These are phyloP conservation scores for Istiophorus platypterus DNA, from an alignment of 2,113 vertebrate species.

Conservation along the genomic window DNA sequence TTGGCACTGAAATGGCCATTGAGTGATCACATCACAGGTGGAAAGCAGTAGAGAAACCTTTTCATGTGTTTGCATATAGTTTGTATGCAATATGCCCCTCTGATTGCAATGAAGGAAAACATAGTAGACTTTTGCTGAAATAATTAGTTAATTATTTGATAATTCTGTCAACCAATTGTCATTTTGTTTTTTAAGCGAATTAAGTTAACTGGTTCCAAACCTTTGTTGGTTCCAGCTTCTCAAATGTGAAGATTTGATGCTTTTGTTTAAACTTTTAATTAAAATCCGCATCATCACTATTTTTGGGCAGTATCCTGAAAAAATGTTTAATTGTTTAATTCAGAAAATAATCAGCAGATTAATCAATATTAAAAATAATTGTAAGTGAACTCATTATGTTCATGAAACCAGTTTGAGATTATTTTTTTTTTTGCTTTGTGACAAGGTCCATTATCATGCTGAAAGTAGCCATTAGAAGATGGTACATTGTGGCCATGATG, in stretches of 20 bases:
- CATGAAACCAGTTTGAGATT: no score
- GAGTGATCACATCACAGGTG: constrained; percentile 35
- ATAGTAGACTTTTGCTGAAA: not conserved
- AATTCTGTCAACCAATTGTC: not conserved
- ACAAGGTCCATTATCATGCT: no score
- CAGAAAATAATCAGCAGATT: not conserved
- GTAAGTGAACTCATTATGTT: no score
- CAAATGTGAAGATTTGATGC: not conserved
- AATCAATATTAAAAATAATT: not conserved
- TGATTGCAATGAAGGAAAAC: not conserved
- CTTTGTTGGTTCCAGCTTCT: not conserved
- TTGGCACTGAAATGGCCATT: constrained; percentile 1
- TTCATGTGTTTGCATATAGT: not conserved
- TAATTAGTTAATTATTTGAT: not conserved
- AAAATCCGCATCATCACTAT: not conserved
- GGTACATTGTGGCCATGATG: no score
- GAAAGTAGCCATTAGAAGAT: no score
- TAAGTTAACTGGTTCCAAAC: not conserved
- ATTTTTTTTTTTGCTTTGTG: no score
- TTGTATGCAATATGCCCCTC: not conserved
- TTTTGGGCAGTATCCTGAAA: not conserved
- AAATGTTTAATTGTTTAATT: not conserved
- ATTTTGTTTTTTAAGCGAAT: not conserved
- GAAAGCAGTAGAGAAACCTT: constrained; percentile 10
- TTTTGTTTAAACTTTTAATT: not conserved